Conservation (phyloP, 2,797 vertebrate genomes). For the Coregonus sp. region DNA sequence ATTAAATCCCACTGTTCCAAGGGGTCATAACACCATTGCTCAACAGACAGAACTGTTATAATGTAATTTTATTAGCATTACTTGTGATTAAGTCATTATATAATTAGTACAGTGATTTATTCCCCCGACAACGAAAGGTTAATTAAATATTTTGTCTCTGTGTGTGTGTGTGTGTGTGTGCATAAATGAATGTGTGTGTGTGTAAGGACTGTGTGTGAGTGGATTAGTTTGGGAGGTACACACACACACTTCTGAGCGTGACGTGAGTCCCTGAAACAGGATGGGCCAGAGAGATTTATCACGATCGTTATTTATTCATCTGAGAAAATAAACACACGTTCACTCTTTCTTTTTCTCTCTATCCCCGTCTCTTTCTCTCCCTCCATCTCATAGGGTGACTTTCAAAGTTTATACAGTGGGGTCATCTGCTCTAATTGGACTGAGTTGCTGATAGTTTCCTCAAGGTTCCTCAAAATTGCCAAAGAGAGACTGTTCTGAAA, state of each 20-base stretch:
- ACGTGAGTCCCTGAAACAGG: slow-evolving; percentile 19
- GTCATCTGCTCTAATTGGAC: not conserved
- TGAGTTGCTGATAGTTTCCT: no score
- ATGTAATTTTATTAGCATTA: slow-evolving; percentile 10
- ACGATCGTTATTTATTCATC: slow-evolving; percentile 44
- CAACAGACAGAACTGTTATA: slow-evolving; percentile 5
- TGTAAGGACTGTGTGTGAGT: not conserved
- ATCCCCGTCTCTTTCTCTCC: not conserved
- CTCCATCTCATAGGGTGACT: slow-evolving; percentile 56
- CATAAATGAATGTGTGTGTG: not conserved
- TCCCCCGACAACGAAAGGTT: not conserved
- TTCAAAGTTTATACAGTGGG: slow-evolving; percentile 53
- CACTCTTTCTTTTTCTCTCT: not conserved
- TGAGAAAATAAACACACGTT: slow-evolving; percentile 23
- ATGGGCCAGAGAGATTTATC: slow-evolving; percentile 43
- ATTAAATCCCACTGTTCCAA: slow-evolving; percentile 21
- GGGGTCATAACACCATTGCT: not conserved
- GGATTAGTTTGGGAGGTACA: not conserved
- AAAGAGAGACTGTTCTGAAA: no score
- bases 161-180: not conserved
- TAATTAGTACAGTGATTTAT: slow-evolving; percentile 6
- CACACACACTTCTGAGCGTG: not conserved
- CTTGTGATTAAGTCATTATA: slow-evolving; percentile 3
- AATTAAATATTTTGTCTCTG: slow-evolving; percentile 3
- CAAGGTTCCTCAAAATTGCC: no score